Percentiles rank a stretch among this genome's conserved stretches.
Evolutionary conservation across 2,888 invertebrate genomes (phyloP).

Genomic region (Ectemnius continuus): DNA sequence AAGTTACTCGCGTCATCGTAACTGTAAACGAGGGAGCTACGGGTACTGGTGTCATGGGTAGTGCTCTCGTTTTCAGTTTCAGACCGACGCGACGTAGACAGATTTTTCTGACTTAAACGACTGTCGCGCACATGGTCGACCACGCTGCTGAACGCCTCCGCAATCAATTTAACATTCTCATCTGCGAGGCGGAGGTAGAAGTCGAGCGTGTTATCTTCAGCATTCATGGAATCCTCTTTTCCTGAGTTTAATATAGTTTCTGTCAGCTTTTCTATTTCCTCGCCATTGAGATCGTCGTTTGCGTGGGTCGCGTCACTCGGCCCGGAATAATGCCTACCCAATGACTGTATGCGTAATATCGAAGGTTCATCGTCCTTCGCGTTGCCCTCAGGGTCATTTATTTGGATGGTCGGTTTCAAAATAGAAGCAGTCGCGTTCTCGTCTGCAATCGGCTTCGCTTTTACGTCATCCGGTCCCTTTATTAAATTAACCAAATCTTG

Average conservation of each 20-base stretch:
- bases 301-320: conserved; percentile 7
- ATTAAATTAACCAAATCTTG: conserved; percentile 71
- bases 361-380: conserved; percentile 29
- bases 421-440: conserved; percentile 23
- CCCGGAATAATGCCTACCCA: conserved; percentile 35
- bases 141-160: conserved; percentile 56
- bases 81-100: conserved; percentile 37
- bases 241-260: conserved; percentile 21
- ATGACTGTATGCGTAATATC: conserved; percentile 30
- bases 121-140: conserved; percentile 55
- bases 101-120: conserved; percentile 41
- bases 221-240: conserved; percentile 24
- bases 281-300: background rate
- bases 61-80: conserved; percentile 46
- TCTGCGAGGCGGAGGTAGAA: conserved; percentile 60
- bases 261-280: conserved; percentile 23
- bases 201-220: conserved; percentile 44
- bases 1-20: conserved; percentile 42
- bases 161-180: conserved; percentile 59
- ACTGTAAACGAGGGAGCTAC: conserved; percentile 41
- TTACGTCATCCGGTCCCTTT: conserved; percentile 55
- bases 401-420: conserved; percentile 41
- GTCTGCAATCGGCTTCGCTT: conserved; percentile 23
- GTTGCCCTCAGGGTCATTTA: conserved; percentile 41
- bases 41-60: conserved; percentile 39